Evolutionary conservation across 2,113 vertebrate species (phyloP), one percentile per base, ranked within the genome.

Genomic region (Cinclus mexicanus): DNA sequence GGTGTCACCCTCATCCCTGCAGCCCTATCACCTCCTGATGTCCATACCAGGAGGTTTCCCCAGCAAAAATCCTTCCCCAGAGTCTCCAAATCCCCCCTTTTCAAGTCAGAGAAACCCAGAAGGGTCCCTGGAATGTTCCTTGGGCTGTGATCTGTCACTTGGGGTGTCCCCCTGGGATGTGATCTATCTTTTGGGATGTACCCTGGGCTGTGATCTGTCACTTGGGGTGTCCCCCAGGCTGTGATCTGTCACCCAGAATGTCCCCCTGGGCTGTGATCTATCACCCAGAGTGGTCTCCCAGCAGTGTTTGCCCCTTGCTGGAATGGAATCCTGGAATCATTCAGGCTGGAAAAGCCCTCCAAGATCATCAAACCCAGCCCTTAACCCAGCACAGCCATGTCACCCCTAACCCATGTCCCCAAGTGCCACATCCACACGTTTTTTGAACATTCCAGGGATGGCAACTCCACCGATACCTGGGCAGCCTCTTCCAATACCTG

Each of bases 121-220:
- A 14, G 24, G 35, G 6, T 68, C 46, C 42, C 71, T 26, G 26
- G 23, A 4, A 10, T 19, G n/a, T 49, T 10, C 64, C 60, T 6
- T 22, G 24, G 17, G 10, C 10, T 74, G 39, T 8, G 28, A 31
- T 39, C 12, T 74, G 68, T 74, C 39, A 50, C 26, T 24, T 24
- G 23, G 23, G 47, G 8, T 49, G 47, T 49, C 25, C 49, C 24
- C 8, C 35, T 37, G 0, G 21, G 83, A 4, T 63, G 4, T 63
- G 35, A 50, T 26, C 1, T 50, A 6, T 26, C 74, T 2, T 44
- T 1, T 1, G 0, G 10, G 4, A 5, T 33, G n/a, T 49, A 23
- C 37, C 28, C 21, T 1, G 2, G 28, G 31, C 5, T 20, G 28
- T 41, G 28, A 69, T 37, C 4, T 69, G 46, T 69, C 46, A 37